Percentiles rank a stretch among this genome's conserved stretches.
phyloP scores from a whole-genome alignment of 2,113 vertebrate species.

The Ptilonorhynchus violaceus region DNA sequence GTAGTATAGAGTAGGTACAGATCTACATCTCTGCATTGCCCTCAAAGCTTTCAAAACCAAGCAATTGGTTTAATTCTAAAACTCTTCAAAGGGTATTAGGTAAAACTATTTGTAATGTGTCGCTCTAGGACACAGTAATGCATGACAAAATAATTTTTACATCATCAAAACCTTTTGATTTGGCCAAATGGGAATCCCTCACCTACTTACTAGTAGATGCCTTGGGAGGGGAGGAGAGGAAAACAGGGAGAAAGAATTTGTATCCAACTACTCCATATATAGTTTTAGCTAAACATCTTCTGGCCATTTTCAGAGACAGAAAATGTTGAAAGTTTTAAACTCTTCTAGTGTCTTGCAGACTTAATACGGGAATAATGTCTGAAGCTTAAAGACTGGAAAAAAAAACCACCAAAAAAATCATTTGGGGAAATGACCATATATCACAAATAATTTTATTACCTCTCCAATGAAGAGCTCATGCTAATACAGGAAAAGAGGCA shows the following conservation, averaged over 20 bases:
- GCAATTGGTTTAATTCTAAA: not conserved
- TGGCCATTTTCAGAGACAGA: not conserved
- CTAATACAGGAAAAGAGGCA: not conserved
- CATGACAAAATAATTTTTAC: not conserved
- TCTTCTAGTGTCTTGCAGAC: not conserved
- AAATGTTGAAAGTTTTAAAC: not conserved
- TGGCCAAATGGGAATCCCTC: not conserved
- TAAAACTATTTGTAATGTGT: not conserved
- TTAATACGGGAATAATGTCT: not conserved
- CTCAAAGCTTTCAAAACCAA: not conserved
- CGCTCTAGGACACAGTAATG: too few relatives aligned
- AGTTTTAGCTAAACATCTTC: not conserved
- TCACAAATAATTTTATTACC: not conserved
- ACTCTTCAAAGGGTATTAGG: not conserved
- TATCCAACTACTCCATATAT: not conserved
- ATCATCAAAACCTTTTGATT: not conserved
- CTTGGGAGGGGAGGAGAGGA: not conserved
- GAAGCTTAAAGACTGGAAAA: not conserved
- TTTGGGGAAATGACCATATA: not conserved
- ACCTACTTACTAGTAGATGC: not conserved
- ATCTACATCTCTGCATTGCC: not conserved
- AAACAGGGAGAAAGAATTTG: not conserved
- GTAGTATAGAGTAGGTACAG: not conserved
- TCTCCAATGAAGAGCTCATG: not conserved
- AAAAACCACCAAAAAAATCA: fast-evolving